Base-by-base conservation (phyloP, 2,113 vertebrate genomes). In the Gallinago media region DNA sequence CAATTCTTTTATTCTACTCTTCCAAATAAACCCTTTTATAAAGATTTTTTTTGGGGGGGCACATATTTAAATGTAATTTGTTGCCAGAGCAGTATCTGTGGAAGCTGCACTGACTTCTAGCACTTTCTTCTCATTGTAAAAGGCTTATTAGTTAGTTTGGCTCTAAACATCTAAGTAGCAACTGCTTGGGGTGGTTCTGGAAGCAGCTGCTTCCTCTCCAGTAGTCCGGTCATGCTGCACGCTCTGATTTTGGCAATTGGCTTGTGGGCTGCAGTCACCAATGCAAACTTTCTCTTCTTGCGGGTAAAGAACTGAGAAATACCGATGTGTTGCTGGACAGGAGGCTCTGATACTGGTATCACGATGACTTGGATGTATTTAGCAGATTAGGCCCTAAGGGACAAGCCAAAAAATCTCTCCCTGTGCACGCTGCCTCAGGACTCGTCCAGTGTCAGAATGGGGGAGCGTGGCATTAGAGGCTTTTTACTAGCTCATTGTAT, bases 361-460 rank as follows among this genome's bases (percentile, higher is more conserved):
- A 4, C 31, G 42, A 18, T 8, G 38, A 8, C 55, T 66, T 80
- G 9, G 17, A 77, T 22, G 19, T 42, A 27, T 85, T 88, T 46
- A 74, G 34, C 26, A 82, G 29, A 32, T 46, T n/a, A 12, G 29
- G 17, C 11, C 21, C 25, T 36, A 56, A 85, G 50, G 34, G 31
- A 23, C 32, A 61, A 54, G 5, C 9, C 9, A 16, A 36, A 36
- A 88, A 90, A 52, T 19, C 16, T 44, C 52, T 32, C 25, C 5
- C 8, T 16, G 15, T 61, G 32, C 5, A 1, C 11, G 54, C 59
- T 46, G 52, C 52, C 19, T 2, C 4, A 19, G 44, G 38, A 12
- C 49, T 70, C 11, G 0, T 12, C 13, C 14, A 3, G 0, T 14
- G 6, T 63, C 38, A 27, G 38, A 75, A 8, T 2, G 0, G 1